Percentiles rank a stretch among this genome's conserved stretches.
phyloP scores from a whole-genome alignment of 2,797 vertebrate species.

The Premnoplex brunnescens region DNA sequence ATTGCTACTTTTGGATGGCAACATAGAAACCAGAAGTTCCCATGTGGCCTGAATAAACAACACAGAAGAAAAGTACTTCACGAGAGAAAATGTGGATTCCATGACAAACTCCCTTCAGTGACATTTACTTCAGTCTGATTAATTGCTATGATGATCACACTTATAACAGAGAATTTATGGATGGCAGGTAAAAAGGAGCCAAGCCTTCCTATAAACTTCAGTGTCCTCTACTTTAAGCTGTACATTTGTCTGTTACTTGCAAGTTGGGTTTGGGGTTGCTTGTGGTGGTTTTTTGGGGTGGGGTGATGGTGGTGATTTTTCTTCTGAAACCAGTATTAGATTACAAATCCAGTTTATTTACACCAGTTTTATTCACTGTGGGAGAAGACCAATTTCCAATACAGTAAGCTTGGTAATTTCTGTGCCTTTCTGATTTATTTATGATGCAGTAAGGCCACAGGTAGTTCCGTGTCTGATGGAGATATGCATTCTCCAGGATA shows the following conservation, averaged over 20 bases:
- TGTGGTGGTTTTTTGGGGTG: background rate
- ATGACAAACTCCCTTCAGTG: background rate
- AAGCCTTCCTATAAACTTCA: background rate
- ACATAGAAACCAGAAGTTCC: background rate
- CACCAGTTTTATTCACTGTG: background rate
- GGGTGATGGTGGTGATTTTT: background rate
- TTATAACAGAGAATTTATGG: background rate
- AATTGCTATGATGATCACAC: background rate
- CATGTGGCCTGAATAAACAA: background rate
- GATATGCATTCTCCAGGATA: background rate
- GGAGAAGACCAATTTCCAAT: background rate
- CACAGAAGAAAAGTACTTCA: background rate
- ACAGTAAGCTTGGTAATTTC: background rate
- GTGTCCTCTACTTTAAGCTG: background rate
- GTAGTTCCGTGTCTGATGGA: background rate
- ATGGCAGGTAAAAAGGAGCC: background rate
- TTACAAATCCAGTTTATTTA: background rate
- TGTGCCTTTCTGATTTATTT: background rate
- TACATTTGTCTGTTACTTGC: background rate
- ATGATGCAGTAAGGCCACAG: background rate
- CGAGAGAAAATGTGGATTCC: background rate
- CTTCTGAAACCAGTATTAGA: background rate
- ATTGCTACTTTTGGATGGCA: background rate
- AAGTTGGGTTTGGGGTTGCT: background rate
- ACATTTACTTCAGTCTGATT: background rate